Evolutionary conservation across 1,140 invertebrate genomes (phyloP), one percentile per base, ranked within the genome.

Genomic region (Philotrypesis tridentata): DNA sequence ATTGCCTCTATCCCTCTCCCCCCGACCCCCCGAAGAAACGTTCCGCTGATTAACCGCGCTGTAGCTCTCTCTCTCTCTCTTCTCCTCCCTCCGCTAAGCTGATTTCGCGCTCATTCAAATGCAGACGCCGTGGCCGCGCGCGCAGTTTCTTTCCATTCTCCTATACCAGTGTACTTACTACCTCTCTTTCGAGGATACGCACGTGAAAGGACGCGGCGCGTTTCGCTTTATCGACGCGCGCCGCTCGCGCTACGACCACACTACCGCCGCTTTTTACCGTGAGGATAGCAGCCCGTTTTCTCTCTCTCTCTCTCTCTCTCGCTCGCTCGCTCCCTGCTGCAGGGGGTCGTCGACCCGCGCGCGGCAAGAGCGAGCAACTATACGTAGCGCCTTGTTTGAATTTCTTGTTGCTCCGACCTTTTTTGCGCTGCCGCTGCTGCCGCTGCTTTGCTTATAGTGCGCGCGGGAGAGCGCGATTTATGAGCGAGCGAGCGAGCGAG

Each of bases 71-170:
- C 43, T 48, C 43, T 48, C 70, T 43, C 71, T 71, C 78, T 61
- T 25, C 65, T 43, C 40, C 14, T 55, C 48, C 48, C 48, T 55
- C 17, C 17, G 7, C 63, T 72, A 73, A 80, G 70, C 78, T 73
- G 78, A 80, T 80, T 80, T 73, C 43, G 23, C 37, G 33, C 78
- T 73, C 78, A 80, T 80, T 80, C 78, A 60, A 80, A 73, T 80
- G 70, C 78, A 73, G 55, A 61, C 37, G 40, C 27, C 23, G 65
- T 65, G 9, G 61, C 40, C 29, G 25, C 25, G 74, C 48, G 17
- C 40, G 55, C 7, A 31, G 29, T 43, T 78, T 25, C 61, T 77
- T 67, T 77, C 61, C 23, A 43, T 40, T 43, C 12, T 55, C 48
- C n/a, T n/a, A n/a, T 55, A 21, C 43, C 17, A 48, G 12, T 48